Evolutionary conservation across 2,113 vertebrate species (phyloP).

Genomic region (Coptodon rendalli): DNA sequence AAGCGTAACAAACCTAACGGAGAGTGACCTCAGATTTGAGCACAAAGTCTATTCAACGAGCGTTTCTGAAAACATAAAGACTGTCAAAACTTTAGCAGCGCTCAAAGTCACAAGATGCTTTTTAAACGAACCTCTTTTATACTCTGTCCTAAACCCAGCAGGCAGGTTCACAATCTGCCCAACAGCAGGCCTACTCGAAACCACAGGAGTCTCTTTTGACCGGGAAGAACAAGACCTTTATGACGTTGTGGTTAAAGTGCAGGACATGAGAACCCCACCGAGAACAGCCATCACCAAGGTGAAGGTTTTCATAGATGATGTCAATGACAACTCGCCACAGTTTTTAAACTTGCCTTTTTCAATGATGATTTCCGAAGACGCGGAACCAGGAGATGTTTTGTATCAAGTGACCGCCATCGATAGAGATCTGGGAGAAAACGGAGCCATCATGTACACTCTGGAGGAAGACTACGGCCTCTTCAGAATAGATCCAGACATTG

Average conservation of each 20-base stretch:
- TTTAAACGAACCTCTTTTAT: slow-evolving; percentile 85
- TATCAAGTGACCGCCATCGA: slow-evolving; percentile 88
- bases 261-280: slow-evolving; percentile 78
- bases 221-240: slow-evolving; percentile 79
- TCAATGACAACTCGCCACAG: slow-evolving; percentile 85
- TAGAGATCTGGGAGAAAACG: slow-evolving; percentile 81
- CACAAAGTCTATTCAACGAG: slow-evolving; percentile 65
- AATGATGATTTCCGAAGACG: slow-evolving; percentile 80
- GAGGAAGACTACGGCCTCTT: slow-evolving; percentile 87
- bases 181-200: slow-evolving; percentile 86
- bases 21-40: slow-evolving; percentile 76
- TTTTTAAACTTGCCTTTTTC: slow-evolving; percentile 88
- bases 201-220: slow-evolving; percentile 82
- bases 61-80: slow-evolving; percentile 78
- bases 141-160: slow-evolving; percentile 78
- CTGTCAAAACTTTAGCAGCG: slow-evolving; percentile 70
- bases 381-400: slow-evolving; percentile 88
- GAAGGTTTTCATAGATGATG: slow-evolving; percentile 83
- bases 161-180: slow-evolving; percentile 77
- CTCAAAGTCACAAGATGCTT: slow-evolving; percentile 77
- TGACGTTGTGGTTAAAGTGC: slow-evolving; percentile 80
- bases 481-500: slow-evolving; percentile 84
- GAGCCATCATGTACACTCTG: slow-evolving; percentile 78
- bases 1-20: slow-evolving; percentile 68
- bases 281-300: slow-evolving; percentile 80